These are phyloP conservation scores for Andrena marginata DNA, from an alignment of 2,888 invertebrate genomes.

Conservation along the genomic window DNA sequence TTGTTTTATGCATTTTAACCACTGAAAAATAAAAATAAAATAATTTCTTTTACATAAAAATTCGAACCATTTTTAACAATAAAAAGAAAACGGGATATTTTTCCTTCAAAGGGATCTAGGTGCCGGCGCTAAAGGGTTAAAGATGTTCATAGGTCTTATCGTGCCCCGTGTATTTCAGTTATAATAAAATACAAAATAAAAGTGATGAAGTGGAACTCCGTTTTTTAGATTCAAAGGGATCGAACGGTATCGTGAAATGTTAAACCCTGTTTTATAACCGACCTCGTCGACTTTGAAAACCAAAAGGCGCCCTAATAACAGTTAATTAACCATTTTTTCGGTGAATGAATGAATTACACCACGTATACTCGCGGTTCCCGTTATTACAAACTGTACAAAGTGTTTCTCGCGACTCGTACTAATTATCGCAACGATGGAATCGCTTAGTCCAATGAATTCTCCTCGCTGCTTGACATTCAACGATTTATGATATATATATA, in stretches of 20 bases:
- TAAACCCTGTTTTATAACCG: constrained; percentile 4
- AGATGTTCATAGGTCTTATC: too few relatives aligned
- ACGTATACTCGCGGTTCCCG: constrained; percentile 35
- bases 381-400: constrained; percentile 74
- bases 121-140: too few relatives aligned
- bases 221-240: background rate
- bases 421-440: constrained; percentile 58
- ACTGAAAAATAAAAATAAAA: too few relatives aligned
- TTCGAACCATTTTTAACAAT: too few relatives aligned
- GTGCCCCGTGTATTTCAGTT: too few relatives aligned
- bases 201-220: background rate
- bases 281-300: constrained; percentile 1
- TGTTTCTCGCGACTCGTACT: constrained; percentile 38
- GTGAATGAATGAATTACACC: constrained; percentile 34
- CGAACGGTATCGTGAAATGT: background rate
- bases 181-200: too few relatives aligned
- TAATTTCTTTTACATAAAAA: too few relatives aligned
- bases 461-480: constrained; percentile 43
- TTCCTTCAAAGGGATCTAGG: too few relatives aligned
- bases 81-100: too few relatives aligned
- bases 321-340: constrained; percentile 31
- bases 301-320: constrained; percentile 7
- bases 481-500: constrained; percentile 43
- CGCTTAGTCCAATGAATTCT: constrained; percentile 57
- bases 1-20: too few relatives aligned